These are phyloP conservation scores for Odontamblyopus lacepedii DNA, from an alignment of 2,797 vertebrate species.

Conservation along the genomic window DNA sequence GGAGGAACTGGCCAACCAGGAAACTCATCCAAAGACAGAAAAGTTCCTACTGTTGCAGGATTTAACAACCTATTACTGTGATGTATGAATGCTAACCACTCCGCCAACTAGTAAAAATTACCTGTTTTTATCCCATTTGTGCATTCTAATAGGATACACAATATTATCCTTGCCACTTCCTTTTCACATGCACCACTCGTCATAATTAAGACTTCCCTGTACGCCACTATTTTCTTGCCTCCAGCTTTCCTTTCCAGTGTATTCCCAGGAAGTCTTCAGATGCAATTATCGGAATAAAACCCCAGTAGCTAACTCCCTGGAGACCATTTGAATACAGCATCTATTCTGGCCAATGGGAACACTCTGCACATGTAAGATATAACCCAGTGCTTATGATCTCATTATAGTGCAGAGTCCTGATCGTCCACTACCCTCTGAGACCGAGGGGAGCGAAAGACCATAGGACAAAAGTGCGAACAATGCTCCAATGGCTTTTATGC, in stretches of 20 bases:
- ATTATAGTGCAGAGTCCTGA: slow-evolving; percentile 23
- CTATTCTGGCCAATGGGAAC: slow-evolving; percentile 22
- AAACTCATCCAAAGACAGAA: too few species aligned
- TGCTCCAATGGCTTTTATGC: slow-evolving; percentile 31
- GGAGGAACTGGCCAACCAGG: too few species aligned
- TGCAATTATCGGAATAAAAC: slow-evolving; percentile 5
- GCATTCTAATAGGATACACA: not conserved
- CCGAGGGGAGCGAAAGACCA: slow-evolving; percentile 50
- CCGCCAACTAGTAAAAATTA: not conserved
- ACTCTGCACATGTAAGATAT: slow-evolving; percentile 19
- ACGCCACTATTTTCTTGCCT: not conserved
- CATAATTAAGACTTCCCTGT: not conserved
- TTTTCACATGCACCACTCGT: not conserved
- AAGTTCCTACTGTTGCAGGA: too few species aligned
- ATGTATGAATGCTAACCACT: not conserved
- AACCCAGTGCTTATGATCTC: slow-evolving; percentile 35
- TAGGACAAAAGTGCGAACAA: slow-evolving; percentile 61
- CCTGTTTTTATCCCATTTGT: not conserved
- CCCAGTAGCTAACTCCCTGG: not conserved
- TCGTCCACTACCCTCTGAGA: slow-evolving; percentile 48
- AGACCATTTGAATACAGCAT: not conserved
- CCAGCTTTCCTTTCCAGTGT: not conserved
- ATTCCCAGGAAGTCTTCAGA: not conserved
- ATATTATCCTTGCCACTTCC: slow-evolving; percentile 3
- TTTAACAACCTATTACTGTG: not conserved